phyloP scores from a whole-genome alignment of 2,888 invertebrate genomes.

The Netelia inedita region DNA sequence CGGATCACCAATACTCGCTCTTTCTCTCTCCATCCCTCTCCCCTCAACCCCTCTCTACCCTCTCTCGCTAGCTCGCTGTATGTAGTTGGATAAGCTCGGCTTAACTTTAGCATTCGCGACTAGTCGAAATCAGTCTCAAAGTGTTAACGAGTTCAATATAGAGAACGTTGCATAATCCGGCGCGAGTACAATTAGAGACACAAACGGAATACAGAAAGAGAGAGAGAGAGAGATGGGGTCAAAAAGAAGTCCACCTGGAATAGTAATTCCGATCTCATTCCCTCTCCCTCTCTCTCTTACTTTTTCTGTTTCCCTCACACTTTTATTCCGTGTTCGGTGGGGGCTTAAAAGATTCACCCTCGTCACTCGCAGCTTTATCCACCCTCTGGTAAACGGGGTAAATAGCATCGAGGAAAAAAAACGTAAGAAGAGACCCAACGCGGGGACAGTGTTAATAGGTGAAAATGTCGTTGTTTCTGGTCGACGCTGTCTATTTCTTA shows the following conservation, averaged over 20 bases:
- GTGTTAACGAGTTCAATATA: slow-evolving; percentile 57
- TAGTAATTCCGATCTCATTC: slow-evolving; percentile 36
- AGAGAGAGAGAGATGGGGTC: slow-evolving; percentile 5
- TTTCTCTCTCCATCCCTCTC: slow-evolving; percentile 17
- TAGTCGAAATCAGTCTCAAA: slow-evolving; percentile 31
- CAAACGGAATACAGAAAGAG: slow-evolving; percentile 14
- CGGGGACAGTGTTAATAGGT: slow-evolving; percentile 8
- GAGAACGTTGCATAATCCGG: slow-evolving; percentile 52
- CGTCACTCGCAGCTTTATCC: slow-evolving; percentile 53
- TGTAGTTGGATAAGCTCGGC: slow-evolving; percentile 41
- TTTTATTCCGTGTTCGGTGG: slow-evolving; percentile 1
- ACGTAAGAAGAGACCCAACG: slow-evolving; percentile 9
- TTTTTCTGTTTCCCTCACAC: not conserved
- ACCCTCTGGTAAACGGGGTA: slow-evolving; percentile 41
- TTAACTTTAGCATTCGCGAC: slow-evolving; percentile 53
- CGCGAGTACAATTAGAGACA: slow-evolving; percentile 41
- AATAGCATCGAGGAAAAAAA: slow-evolving; percentile 23
- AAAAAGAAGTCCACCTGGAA: slow-evolving; percentile 33
- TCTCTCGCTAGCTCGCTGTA: slow-evolving; percentile 4
- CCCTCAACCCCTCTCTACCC: not conserved
- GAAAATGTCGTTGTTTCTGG: slow-evolving; percentile 10
- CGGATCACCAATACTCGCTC: slow-evolving; percentile 53
- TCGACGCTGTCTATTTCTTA: not conserved
- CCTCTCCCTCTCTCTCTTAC: not conserved
- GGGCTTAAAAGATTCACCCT: slow-evolving; percentile 64